phyloP scores from a whole-genome alignment of 2,888 invertebrate genomes.

The Nymphalis urticae region DNA sequence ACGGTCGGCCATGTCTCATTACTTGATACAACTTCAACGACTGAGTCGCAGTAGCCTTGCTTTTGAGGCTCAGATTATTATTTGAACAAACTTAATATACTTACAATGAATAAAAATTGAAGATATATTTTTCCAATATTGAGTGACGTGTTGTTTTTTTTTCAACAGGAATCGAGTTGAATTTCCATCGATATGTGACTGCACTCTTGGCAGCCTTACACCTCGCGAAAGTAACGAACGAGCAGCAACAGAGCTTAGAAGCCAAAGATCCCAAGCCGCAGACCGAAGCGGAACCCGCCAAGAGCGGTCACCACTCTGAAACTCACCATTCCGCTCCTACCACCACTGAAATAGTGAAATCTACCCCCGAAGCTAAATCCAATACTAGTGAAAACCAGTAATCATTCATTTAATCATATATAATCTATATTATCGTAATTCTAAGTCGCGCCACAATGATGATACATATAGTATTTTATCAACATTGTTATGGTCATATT shows the following conservation, averaged over 20 bases:
- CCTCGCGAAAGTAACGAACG: slow-evolving; percentile 68
- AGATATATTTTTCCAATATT: background rate
- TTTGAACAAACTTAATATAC: too few species aligned
- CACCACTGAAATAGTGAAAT: slow-evolving; percentile 59
- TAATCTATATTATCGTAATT: slow-evolving; percentile 34
- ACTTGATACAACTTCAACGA: background rate
- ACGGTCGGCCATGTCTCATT: slow-evolving; percentile 49
- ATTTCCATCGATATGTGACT: slow-evolving; percentile 70
- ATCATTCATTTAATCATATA: slow-evolving; percentile 39
- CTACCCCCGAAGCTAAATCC: slow-evolving; percentile 70
- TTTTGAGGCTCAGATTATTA: too few species aligned
- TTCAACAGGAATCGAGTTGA: slow-evolving; percentile 65
- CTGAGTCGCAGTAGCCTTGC: background rate
- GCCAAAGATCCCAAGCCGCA: slow-evolving; percentile 39
- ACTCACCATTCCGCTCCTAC: slow-evolving; percentile 56
- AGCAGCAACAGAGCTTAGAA: slow-evolving; percentile 57
- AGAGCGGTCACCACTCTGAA: slow-evolving; percentile 49
- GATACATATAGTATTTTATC: slow-evolving; percentile 56
- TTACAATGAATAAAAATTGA: too few species aligned
- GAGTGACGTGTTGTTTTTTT: slow-evolving; percentile 15
- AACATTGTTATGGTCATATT: slow-evolving; percentile 58
- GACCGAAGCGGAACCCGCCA: slow-evolving; percentile 36
- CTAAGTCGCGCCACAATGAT: slow-evolving; percentile 53
- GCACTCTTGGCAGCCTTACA: slow-evolving; percentile 71
- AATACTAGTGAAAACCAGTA: slow-evolving; percentile 49